phyloP scores from a whole-genome alignment of 2,113 vertebrate species.

The Callipepla squamata region DNA sequence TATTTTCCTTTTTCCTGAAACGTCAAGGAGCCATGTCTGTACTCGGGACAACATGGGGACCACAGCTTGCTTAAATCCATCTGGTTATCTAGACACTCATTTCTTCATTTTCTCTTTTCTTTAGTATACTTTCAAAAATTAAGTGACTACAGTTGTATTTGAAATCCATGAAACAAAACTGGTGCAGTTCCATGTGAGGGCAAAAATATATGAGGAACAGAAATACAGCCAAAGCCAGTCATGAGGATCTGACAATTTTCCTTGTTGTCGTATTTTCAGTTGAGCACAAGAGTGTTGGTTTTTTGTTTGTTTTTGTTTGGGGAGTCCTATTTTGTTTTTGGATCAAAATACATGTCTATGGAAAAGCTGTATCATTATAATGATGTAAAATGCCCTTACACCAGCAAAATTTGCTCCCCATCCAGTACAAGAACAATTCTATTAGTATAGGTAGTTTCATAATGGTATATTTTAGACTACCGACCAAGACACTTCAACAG shows the following conservation, averaged over 20 bases:
- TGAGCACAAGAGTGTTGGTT: background rate
- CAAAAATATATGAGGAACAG: background rate
- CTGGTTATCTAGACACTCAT: background rate
- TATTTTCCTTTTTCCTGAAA: constrained; percentile 31
- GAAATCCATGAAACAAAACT: background rate
- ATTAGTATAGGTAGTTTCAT: background rate
- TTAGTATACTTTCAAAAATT: background rate
- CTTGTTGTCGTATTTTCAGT: background rate
- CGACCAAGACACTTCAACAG: background rate
- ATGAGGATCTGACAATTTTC: background rate
- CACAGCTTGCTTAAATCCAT: background rate
- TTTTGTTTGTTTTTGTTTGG: background rate
- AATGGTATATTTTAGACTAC: background rate
- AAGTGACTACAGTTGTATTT: background rate
- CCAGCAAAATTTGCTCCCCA: background rate
- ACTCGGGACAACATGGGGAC: background rate
- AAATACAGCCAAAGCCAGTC: background rate
- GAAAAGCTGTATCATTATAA: background rate
- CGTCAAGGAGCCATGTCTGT: background rate
- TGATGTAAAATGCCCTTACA: background rate
- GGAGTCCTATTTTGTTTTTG: background rate
- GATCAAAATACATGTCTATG: background rate
- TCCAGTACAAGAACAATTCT: background rate
- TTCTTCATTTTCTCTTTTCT: constrained; percentile 13
- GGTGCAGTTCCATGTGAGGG: background rate